Evolutionary conservation across 2,888 invertebrate genomes (phyloP).

Genomic region (Cetonia aurata): DNA sequence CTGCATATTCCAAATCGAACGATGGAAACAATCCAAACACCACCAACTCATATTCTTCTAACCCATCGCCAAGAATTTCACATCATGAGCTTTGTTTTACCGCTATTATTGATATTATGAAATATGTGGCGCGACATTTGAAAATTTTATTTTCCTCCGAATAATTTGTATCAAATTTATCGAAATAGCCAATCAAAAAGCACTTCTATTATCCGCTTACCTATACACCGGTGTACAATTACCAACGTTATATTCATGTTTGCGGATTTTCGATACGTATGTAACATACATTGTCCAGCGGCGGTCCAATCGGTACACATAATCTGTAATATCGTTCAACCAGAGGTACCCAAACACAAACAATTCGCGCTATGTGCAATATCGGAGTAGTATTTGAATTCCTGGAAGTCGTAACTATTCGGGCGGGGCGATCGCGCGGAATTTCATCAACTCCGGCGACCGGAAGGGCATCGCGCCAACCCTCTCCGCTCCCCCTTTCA

Average conservation of each 20-base stretch:
- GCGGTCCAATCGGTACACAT: constrained; percentile 13
- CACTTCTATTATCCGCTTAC: no score
- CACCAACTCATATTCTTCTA: no score
- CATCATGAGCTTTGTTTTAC: no score
- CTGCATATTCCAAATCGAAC: no score
- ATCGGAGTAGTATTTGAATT: constrained; percentile 64
- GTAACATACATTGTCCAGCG: constrained; percentile 12
- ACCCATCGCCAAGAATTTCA: no score
- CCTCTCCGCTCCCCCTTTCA: constrained; percentile 63
- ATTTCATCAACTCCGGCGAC: constrained; percentile 73
- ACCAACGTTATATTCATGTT: neutral
- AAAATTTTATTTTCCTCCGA: no score
- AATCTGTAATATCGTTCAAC: constrained; percentile 33
- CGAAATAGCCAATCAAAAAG: no score
- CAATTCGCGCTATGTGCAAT: constrained; percentile 66
- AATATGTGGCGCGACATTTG: no score
- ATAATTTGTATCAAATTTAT: no score
- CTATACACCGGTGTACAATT: no score
- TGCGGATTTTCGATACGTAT: neutral
- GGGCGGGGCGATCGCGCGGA: constrained; percentile 65
- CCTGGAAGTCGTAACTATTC: constrained; percentile 67
- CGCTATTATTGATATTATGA: no score
- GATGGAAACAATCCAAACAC: no score
- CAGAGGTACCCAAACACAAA: constrained; percentile 48
- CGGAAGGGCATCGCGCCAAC: constrained; percentile 73